These are phyloP conservation scores for Synergus laeviventris DNA, from an alignment of 2,888 invertebrate species.

Conservation along the genomic window DNA sequence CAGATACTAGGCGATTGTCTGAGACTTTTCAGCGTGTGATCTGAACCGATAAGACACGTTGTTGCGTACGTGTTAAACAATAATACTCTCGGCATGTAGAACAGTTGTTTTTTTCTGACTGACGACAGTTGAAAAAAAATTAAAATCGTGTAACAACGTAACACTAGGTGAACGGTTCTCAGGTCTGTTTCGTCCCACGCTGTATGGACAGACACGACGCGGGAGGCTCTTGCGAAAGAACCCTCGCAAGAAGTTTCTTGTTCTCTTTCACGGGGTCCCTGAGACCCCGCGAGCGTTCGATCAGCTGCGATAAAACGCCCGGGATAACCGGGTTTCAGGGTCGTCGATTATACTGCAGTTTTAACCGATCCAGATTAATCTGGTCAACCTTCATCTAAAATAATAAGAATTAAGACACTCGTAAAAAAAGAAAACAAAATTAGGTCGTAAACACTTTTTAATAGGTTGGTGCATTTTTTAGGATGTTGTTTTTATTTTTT, in stretches of 20 bases:
- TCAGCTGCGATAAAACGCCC: slow-evolving; percentile 16
- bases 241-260: slow-evolving; percentile 22
- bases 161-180: slow-evolving; percentile 31
- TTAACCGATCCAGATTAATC: background rate
- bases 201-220: slow-evolving; percentile 18
- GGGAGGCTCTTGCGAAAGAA: slow-evolving; percentile 27
- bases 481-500: background rate
- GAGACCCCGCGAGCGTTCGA: slow-evolving; percentile 8
- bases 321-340: slow-evolving; percentile 10
- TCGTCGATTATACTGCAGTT: background rate
- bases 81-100: slow-evolving; percentile 25
- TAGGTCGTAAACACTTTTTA: background rate
- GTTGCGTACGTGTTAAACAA: slow-evolving; percentile 17
- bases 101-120: background rate
- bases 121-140: slow-evolving; percentile 11
- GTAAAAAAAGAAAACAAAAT: background rate
- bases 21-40: slow-evolving; percentile 6
- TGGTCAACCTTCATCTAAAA: background rate
- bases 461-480: background rate
- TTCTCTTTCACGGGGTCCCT: slow-evolving; percentile 12
- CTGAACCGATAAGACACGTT: slow-evolving; percentile 2
- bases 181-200: slow-evolving; percentile 30
- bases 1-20: background rate
- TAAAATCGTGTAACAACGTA: slow-evolving; percentile 25
- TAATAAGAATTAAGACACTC: background rate